Conservation (phyloP, 2,888 invertebrate genomes). For the Erynnis tages region DNA sequence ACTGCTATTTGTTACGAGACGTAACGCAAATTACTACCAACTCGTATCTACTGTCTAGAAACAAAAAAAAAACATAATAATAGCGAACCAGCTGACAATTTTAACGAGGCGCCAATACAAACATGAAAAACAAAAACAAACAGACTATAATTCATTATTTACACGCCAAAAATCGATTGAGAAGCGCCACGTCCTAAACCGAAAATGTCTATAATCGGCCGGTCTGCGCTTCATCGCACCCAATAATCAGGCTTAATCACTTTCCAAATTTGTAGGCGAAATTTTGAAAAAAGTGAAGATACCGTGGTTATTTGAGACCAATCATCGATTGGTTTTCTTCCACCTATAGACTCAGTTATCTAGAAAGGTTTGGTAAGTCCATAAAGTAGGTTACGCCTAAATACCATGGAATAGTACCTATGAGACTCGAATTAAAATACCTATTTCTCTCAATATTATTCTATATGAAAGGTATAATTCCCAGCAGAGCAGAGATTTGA, state of each 20-base stretch:
- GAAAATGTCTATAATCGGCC: slow-evolving; percentile 74
- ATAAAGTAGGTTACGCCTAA: not conserved
- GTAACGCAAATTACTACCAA: too few relatives aligned
- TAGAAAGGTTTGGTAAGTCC: not conserved
- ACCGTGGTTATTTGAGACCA: slow-evolving; percentile 7
- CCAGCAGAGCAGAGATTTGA: too few relatives aligned
- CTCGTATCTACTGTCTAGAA: too few relatives aligned
- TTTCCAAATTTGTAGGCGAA: slow-evolving; percentile 51
- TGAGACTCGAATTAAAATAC: too few relatives aligned
- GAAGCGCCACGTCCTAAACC: slow-evolving; percentile 58
- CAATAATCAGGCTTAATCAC: slow-evolving; percentile 70
- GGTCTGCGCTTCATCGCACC: slow-evolving; percentile 53
- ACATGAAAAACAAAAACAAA: slow-evolving; percentile 47
- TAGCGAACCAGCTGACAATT: slow-evolving; percentile 1
- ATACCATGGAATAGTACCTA: not conserved
- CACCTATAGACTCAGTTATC: not conserved
- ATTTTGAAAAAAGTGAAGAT: slow-evolving; percentile 35
- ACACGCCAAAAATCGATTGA: slow-evolving; percentile 57
- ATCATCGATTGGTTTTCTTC: not conserved
- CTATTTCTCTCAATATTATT: too few relatives aligned
- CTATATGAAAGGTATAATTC: too few relatives aligned
- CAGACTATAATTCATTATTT: slow-evolving; percentile 66
- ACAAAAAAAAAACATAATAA: slow-evolving; percentile 2
- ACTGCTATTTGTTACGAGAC: too few relatives aligned
- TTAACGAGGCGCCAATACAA: slow-evolving; percentile 26